These are phyloP conservation scores for Stratiomys singularior DNA, from an alignment of 2,888 invertebrate genomes.

Conservation along the genomic window DNA sequence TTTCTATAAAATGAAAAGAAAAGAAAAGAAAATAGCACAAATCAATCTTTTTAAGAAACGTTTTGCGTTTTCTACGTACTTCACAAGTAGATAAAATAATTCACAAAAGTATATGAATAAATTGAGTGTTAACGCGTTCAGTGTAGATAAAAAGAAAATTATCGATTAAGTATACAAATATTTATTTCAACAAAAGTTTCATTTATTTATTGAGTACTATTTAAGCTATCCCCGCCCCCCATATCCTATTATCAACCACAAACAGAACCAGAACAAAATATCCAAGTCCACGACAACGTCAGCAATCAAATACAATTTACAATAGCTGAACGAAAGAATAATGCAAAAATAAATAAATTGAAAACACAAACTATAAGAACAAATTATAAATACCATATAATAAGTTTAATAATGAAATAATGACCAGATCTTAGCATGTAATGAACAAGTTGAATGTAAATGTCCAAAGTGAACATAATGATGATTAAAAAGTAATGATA, in stretches of 20 bases:
- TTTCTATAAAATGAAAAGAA: conserved; percentile 18
- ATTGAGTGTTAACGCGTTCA: conserved; percentile 37
- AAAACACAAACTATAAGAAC: neutral
- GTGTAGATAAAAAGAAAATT: conserved; percentile 29
- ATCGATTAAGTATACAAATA: conserved; percentile 24
- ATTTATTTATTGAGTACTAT: conserved; percentile 23
- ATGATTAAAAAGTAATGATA: conserved; percentile 31
- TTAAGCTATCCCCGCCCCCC: neutral
- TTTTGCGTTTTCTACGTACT: conserved; percentile 38
- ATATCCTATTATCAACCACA: neutral
- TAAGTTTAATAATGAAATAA: conserved; percentile 20
- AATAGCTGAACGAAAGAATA: neutral
- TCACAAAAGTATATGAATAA: conserved; percentile 24
- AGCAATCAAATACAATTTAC: neutral
- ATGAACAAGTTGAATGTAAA: conserved; percentile 42
- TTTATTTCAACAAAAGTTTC: conserved; percentile 16
- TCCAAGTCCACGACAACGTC: too few species aligned
- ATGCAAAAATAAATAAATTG: neutral
- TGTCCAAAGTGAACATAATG: conserved; percentile 30
- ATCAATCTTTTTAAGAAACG: conserved; percentile 37
- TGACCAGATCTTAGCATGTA: conserved; percentile 41
- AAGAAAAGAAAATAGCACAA: conserved; percentile 44
- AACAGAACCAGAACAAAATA: neutral
- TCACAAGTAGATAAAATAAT: conserved; percentile 37
- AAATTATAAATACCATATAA: conserved; percentile 26